Evolutionary conservation across 2,113 vertebrate species (phyloP), one percentile per base, ranked within the genome.

Genomic region (Antechinus flavipes): DNA sequence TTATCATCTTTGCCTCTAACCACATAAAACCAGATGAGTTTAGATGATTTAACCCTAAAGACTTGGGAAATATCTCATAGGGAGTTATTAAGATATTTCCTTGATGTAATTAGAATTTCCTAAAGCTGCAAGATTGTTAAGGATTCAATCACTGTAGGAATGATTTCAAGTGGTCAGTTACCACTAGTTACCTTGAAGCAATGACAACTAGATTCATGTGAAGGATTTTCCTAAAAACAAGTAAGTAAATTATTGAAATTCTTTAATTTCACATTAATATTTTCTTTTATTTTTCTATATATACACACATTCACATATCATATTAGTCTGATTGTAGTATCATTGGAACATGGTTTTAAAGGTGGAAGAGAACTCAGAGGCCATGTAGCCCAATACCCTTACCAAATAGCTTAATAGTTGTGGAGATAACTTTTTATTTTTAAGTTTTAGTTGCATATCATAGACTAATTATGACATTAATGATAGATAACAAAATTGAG

Each of bases 11-110:
- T 90, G 46, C 47, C 47, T 90, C 9, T 26, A 30, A 47, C 25
- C 90, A 52, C 46, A 90, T 50, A 26, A 90, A 90, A 90, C 52
- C 47, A 47, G 89, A 90, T 50, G 10, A 4, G 24, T 50, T 90
- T 90, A 52, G 25, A 47, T 14, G 3, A 90, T 12, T 50, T 90
- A 90, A 30, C 90, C 47, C 49, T 23, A 90, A 50, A 90, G 25
- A 90, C 9, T 90, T 52, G 9, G 26, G 27, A 30, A 47, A 5
- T 90, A 50, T 12, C 90, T 90, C 25, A 26, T 90, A 30, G 47
- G 47, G 90, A 90, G 47, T 90, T 90, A 30, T 90, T 90, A 50
- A 90, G 47, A 90, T 52, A 90, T 90, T 52, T 90, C 90, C 24
- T 90, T 90, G 47, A 90, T 50, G 47, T 50, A 50, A 90, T 26